Percentiles rank a stretch among this genome's conserved stretches.
These are phyloP conservation scores for Chrysolina americana DNA, from an alignment of 2,888 invertebrate species.

Conservation along the genomic window DNA sequence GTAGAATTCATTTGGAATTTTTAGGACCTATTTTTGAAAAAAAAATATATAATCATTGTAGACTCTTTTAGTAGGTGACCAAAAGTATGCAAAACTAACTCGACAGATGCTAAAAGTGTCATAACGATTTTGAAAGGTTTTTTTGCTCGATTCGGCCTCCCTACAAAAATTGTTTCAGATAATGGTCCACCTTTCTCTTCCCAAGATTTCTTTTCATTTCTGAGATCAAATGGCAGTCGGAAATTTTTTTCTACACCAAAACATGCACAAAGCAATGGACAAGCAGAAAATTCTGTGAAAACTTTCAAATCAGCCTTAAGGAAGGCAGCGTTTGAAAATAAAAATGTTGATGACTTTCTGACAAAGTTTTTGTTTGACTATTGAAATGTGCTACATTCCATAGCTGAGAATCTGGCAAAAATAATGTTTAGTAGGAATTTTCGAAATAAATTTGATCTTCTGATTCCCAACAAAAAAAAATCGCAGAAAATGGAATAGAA, in stretches of 20 bases:
- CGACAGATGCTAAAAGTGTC: neutral
- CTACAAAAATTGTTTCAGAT: constrained; percentile 54
- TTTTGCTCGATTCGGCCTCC: constrained; percentile 57
- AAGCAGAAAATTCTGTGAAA: constrained; percentile 46
- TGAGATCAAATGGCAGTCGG: constrained; percentile 37
- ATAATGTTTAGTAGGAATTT: constrained; percentile 39
- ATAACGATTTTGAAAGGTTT: constrained; percentile 25
- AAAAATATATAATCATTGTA: constrained; percentile 51
- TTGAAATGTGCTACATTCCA: constrained; percentile 34
- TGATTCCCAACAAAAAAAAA: constrained; percentile 8
- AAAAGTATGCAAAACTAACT: constrained; percentile 48
- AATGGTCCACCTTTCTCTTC: constrained; percentile 56
- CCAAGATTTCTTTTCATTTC: constrained; percentile 45
- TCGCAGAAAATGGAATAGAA: neutral
- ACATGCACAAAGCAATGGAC: constrained; percentile 45
- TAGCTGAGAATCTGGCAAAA: constrained; percentile 32
- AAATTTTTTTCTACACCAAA: constrained; percentile 31
- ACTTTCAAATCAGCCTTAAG: constrained; percentile 32
- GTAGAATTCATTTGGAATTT: constrained; percentile 54
- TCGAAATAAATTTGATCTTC: constrained; percentile 34
- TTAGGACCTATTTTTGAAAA: constrained; percentile 49
- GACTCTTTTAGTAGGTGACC: constrained; percentile 54
- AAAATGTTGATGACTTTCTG: constrained; percentile 36
- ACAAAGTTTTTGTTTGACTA: too few species aligned
- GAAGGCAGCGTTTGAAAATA: constrained; percentile 27